Conservation (phyloP, 2,113 vertebrate species). For the Centrocercus urophasianus region DNA sequence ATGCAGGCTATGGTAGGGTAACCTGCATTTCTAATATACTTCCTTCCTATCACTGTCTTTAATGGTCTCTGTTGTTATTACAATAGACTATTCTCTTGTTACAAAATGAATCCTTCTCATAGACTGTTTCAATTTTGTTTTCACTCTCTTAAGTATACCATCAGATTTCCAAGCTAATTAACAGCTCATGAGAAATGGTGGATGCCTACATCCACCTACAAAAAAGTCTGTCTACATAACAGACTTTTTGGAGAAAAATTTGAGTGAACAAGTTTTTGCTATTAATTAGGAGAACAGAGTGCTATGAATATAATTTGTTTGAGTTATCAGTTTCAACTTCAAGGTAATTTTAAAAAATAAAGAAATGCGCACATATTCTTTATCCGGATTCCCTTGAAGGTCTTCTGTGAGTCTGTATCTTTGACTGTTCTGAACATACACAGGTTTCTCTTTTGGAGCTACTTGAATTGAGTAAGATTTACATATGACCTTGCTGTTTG, state of each 20-base stretch:
- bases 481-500: background rate
- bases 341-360: background rate
- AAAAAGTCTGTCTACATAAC: background rate
- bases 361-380: background rate
- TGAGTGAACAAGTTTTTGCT: background rate
- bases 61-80: background rate
- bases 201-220: background rate
- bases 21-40: background rate
- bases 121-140: background rate
- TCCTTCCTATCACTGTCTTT: background rate
- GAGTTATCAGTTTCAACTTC: background rate
- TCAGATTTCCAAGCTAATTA: background rate
- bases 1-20: background rate
- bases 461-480: background rate
- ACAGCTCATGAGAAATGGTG: background rate
- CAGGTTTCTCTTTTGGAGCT: background rate
- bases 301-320: background rate
- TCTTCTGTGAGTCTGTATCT: background rate
- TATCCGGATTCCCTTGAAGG: background rate
- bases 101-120: background rate
- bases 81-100: background rate
- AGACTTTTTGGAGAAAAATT: background rate
- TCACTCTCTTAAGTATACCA: background rate
- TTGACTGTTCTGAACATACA: background rate
- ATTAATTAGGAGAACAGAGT: background rate